phyloP scores from a whole-genome alignment of 2,113 vertebrate species.

The Tragelaphus buxtoni region DNA sequence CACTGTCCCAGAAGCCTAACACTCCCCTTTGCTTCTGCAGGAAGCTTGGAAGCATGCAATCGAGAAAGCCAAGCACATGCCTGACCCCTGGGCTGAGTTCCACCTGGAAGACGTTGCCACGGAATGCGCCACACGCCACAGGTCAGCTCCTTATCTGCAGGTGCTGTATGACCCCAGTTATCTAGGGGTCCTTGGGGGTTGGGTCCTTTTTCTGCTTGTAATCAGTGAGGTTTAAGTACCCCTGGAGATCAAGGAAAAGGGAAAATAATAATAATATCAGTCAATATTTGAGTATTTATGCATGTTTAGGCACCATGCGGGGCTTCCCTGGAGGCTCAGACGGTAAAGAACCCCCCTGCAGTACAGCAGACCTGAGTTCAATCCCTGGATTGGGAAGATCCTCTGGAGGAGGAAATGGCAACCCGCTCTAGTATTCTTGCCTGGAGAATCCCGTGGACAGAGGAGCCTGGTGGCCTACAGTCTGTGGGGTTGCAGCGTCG shows the following conservation, averaged over 20 bases:
- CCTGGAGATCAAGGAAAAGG: not conserved
- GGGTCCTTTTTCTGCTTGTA: not conserved
- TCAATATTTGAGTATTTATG: too few relatives aligned
- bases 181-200: not conserved
- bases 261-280: not conserved
- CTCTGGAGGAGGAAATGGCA: not conserved
- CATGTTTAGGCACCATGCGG: fast-evolving
- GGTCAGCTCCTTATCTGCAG: conserved; percentile 78
- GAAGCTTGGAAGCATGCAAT: conserved; percentile 94
- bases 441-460: not conserved
- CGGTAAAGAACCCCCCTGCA: not conserved
- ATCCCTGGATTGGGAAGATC: not conserved
- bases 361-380: not conserved
- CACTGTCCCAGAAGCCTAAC: not conserved
- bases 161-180: fast-evolving
- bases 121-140: conserved; percentile 90
- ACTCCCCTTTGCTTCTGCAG: conserved; percentile 75
- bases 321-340: not conserved
- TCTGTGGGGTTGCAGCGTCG: not conserved
- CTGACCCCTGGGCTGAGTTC: conserved; percentile 98
- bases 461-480: not conserved
- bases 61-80: conserved; percentile 94
- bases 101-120: conserved; percentile 93
- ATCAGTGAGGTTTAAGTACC: not conserved
- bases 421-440: not conserved